Percentiles rank a stretch among this genome's conserved stretches.
Conservation (phyloP, 2,888 invertebrate species). For the Holacanthella duospinosa region DNA sequence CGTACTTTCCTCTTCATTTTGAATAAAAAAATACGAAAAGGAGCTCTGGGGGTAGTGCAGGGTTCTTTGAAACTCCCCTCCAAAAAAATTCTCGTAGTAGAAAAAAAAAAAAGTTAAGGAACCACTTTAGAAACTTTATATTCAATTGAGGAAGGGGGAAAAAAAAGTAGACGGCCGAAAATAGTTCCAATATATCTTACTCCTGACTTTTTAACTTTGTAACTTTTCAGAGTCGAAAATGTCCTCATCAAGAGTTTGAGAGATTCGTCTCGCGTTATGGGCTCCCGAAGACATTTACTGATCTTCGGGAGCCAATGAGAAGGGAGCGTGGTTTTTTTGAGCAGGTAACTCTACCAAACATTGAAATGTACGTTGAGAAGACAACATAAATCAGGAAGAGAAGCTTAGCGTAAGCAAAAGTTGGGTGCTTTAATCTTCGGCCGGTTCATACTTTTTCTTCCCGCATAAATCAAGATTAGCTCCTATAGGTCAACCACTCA, state of each 20-base stretch:
- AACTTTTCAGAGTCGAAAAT: background rate
- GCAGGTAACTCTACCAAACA: no score
- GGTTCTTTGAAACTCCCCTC: background rate
- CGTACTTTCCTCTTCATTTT: constrained; percentile 10
- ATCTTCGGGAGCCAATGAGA: background rate
- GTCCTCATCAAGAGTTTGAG: background rate
- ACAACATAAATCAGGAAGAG: background rate
- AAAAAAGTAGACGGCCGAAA: background rate
- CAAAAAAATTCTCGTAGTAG: background rate
- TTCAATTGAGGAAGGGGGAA: background rate
- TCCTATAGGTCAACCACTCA: background rate
- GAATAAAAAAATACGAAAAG: background rate
- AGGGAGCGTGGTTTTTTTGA: no score
- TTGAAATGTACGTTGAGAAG: constrained; percentile 2
- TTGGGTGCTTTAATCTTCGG: background rate
- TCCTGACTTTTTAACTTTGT: background rate
- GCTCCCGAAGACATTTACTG: no score
- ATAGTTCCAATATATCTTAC: background rate
- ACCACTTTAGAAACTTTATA: background rate
- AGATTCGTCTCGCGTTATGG: background rate
- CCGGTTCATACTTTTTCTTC: background rate
- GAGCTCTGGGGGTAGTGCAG: background rate
- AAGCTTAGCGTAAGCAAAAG: constrained; percentile 3
- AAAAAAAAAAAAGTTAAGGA: background rate
- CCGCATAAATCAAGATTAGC: constrained; percentile 1